phyloP scores from a whole-genome alignment of 2,797 vertebrate genomes.

The Fringilla coelebs region DNA sequence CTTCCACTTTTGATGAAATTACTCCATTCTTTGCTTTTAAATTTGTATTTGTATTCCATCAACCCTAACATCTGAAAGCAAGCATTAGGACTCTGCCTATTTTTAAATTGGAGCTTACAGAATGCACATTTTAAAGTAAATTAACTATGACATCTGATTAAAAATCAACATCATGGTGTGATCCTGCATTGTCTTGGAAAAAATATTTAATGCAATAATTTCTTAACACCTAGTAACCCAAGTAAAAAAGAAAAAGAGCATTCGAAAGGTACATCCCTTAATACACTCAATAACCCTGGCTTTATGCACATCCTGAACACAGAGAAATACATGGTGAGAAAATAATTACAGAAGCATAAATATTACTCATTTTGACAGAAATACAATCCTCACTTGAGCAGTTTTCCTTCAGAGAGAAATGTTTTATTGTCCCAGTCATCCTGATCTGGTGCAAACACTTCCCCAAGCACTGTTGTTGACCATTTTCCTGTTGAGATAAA shows the following conservation, averaged over 20 bases:
- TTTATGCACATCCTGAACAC: background rate
- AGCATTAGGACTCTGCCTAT: background rate
- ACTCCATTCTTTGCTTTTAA: background rate
- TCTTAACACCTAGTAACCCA: background rate
- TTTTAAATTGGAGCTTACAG: background rate
- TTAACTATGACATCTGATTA: background rate
- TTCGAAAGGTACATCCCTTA: background rate
- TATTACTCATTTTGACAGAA: slow-evolving; percentile 51
- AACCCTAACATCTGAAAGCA: background rate
- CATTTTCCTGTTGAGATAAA: slow-evolving; percentile 79
- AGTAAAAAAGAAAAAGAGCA: background rate
- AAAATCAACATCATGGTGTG: background rate
- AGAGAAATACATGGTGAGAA: background rate
- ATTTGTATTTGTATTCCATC: background rate
- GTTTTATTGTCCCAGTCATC: slow-evolving; percentile 96
- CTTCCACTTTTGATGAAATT: background rate
- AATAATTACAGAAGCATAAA: slow-evolving; percentile 51
- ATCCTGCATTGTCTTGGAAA: background rate
- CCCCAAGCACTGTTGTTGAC: slow-evolving; percentile 84
- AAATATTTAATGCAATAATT: background rate
- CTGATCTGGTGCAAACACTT: slow-evolving; percentile 87
- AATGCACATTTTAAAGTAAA: background rate
- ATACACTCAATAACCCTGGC: background rate
- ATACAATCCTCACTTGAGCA: slow-evolving; percentile 82
- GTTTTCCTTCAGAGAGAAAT: slow-evolving; percentile 84